Evolutionary conservation across 1,140 invertebrate species (phyloP).

Genomic region (Caenorhabditis tropicalis): DNA sequence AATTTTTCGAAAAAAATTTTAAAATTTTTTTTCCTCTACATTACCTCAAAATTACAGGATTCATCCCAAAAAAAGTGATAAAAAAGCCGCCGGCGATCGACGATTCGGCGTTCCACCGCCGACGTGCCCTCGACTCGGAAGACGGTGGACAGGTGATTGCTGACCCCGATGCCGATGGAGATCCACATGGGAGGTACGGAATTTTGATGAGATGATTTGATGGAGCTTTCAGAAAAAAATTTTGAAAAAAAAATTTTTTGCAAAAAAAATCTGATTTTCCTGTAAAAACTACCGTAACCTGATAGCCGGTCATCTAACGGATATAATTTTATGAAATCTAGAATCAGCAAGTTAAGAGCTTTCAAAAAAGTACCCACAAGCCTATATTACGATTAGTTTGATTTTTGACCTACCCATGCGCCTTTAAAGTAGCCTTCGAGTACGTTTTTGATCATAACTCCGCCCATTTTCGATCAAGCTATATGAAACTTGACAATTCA

Average conservation of each 20-base stretch:
- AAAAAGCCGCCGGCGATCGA: conserved; percentile 1
- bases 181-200: conserved; percentile 14
- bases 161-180: neutral
- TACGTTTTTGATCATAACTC: no score
- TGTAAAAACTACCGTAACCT: neutral
- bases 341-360: neutral
- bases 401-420: no score
- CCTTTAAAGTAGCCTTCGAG: no score
- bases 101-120: neutral
- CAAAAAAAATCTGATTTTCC: neutral
- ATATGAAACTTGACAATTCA: no score
- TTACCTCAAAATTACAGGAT: neutral
- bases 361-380: no score
- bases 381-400: neutral
- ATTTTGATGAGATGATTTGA: no score
- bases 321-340: no score
- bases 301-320: neutral
- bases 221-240: neutral
- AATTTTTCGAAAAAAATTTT: no score
- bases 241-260: neutral
- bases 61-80: conserved; percentile 18
- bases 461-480: no score
- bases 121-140: neutral
- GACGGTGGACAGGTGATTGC: conserved; percentile 26
- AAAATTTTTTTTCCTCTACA: no score